Percentiles rank a stretch among this genome's conserved stretches.
These are phyloP conservation scores for Mesorhabditis spiculigera DNA, from an alignment of 2,888 invertebrate species.

Conservation along the genomic window DNA sequence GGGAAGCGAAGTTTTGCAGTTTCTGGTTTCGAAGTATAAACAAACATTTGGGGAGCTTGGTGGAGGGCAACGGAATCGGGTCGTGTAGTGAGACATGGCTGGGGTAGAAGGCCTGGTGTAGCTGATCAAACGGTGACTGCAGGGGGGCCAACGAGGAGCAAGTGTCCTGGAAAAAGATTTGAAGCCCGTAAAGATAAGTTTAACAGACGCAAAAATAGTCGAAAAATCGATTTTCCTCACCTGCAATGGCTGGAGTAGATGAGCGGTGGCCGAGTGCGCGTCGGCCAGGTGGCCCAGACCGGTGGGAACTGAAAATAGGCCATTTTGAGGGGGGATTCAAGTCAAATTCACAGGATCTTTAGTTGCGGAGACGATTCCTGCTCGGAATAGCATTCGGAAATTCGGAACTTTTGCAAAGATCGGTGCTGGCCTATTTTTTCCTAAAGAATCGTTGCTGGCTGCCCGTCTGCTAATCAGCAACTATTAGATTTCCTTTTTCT, in stretches of 20 bases:
- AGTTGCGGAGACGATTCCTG: too few species aligned
- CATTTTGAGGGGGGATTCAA: too few species aligned
- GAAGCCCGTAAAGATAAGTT: too few species aligned
- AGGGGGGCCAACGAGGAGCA: slow-evolving; percentile 3
- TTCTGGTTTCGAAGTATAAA: background rate
- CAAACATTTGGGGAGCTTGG: background rate
- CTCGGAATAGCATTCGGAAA: too few species aligned
- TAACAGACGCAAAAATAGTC: background rate
- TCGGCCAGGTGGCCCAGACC: background rate
- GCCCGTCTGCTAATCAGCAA: too few species aligned
- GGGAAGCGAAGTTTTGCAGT: too few species aligned
- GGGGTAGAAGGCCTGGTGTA: slow-evolving; percentile 4
- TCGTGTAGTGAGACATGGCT: background rate
- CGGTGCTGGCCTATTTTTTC: too few species aligned
- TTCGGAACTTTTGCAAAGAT: too few species aligned
- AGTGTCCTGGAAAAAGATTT: background rate
- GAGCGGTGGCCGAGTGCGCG: background rate
- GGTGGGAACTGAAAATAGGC: background rate
- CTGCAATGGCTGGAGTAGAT: slow-evolving; percentile 1
- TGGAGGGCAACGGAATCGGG: background rate
- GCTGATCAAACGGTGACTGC: background rate
- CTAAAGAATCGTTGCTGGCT: too few species aligned
- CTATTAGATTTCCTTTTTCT: too few species aligned
- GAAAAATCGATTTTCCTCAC: background rate
- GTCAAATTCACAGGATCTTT: too few species aligned